A percentile compares a stretch with the other conserved stretches of the same genome.
Conservation (phyloP, 2,888 invertebrate species). For the Seira sanloemensis region DNA sequence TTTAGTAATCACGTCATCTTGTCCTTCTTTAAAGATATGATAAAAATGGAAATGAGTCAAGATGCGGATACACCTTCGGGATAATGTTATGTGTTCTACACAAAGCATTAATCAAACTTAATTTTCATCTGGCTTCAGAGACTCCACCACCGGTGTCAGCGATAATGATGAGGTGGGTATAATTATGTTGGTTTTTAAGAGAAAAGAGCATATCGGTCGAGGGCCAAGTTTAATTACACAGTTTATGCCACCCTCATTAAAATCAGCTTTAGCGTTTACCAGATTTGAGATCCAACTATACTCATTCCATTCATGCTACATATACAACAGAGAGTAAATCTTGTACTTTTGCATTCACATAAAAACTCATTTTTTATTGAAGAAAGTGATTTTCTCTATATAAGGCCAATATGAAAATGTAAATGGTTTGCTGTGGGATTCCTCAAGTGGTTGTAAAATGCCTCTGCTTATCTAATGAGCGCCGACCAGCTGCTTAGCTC, state of each 20-base stretch:
- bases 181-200: no score
- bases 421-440: slow-evolving; percentile 23
- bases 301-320: no score
- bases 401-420: not conserved
- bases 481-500: slow-evolving; percentile 67
- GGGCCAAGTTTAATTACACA: slow-evolving; percentile 7
- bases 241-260: not conserved
- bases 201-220: no score
- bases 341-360: slow-evolving; percentile 5
- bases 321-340: no score
- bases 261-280: not conserved
- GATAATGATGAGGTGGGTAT: slow-evolving; percentile 13
- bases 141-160: not conserved
- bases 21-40: slow-evolving; percentile 34
- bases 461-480: slow-evolving; percentile 61
- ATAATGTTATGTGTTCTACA: not conserved
- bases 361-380: slow-evolving; percentile 13
- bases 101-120: slow-evolving; percentile 4
- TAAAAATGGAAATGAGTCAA: slow-evolving; percentile 42
- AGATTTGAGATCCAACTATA: not conserved
- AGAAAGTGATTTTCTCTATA: not conserved
- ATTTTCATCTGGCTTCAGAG: not conserved
- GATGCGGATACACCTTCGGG: not conserved
- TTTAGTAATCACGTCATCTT: slow-evolving; percentile 15
- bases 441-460: slow-evolving; percentile 54